A percentile compares a stretch with the other conserved stretches of the same genome.
These are phyloP conservation scores for Nomada fabriciana DNA, from an alignment of 2,888 invertebrate species.

Conservation along the genomic window DNA sequence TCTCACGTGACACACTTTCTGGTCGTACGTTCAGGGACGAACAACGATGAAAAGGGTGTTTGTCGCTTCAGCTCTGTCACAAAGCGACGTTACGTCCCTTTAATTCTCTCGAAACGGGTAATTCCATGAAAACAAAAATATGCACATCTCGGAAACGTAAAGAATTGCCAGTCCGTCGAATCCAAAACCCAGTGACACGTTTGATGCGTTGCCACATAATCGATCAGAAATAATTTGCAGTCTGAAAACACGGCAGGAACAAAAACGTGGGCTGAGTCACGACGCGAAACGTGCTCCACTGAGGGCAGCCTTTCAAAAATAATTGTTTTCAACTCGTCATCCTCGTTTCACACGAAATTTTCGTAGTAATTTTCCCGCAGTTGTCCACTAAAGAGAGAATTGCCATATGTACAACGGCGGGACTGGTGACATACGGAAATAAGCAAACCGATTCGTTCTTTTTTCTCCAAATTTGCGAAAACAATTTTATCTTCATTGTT, in stretches of 20 bases:
- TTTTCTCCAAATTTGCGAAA: too few species aligned
- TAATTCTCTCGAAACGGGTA: neutral
- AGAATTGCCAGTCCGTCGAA: neutral
- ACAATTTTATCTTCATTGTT: neutral
- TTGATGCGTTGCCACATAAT: neutral
- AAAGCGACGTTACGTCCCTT: neutral
- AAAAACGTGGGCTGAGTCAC: neutral
- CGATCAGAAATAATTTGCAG: constrained; percentile 20
- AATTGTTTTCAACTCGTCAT: constrained; percentile 8
- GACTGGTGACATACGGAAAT: neutral
- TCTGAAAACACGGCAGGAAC: neutral
- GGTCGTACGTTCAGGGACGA: neutral
- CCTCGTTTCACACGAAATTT: neutral
- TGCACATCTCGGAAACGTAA: neutral
- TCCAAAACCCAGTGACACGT: neutral
- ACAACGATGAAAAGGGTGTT: neutral
- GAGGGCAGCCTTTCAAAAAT: constrained; percentile 7
- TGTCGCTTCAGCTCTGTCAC: neutral
- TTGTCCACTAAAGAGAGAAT: too few species aligned
- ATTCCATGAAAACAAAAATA: neutral
- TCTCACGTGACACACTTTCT: constrained; percentile 8
- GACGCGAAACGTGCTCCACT: constrained; percentile 3
- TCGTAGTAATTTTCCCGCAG: neutral
- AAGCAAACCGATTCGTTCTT: neutral
- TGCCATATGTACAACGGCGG: too few species aligned